Evolutionary conservation across 2,888 invertebrate species (phyloP), one percentile per base, ranked within the genome.

Genomic region (Aleiodes leptofemur): DNA sequence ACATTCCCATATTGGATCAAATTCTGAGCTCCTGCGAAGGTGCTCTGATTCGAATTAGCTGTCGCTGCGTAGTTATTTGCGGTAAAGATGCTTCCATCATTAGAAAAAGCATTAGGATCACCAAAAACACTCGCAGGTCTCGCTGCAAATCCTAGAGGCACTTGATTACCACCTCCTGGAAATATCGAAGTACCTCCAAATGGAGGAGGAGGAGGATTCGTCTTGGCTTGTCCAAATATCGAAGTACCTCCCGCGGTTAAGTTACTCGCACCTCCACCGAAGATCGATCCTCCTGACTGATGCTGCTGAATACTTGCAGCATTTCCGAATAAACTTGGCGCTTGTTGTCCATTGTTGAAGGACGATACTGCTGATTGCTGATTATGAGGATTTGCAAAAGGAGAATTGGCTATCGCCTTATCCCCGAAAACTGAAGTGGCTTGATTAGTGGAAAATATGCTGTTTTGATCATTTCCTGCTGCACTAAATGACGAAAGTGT

Each of bases 141-240:
- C 48, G 79, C 9, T 0, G 73, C 76, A 0, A 79, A 79, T 29
- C 87, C 87, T 23, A 23, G 23, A 23, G n/a, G 74, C 79, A 11
- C 82, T 66, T 23, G 23, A 23, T 23, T 23, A 23, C 23, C 23
- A 7, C 79, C 59, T 9, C 80, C 77, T 0, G 86, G 85, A 71
- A 90, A 90, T 13, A 84, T 83, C 9, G 84, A 84, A 13, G 82
- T 83, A 43, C 83, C 83, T 7, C 87, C 87, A 72, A 87, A 89
- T 4, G 83, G 81, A 4, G 84, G 70, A 72, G 87, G 89, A 3
- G 83, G 81, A 4, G 84, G 70, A 4, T 80, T 75, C 0, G 80
- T 80, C 53, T 83, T 84, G 2, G 81, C 69, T 14, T 84, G 83
- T 0, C 83, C 83, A 43, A 88, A 88, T 16, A 86, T 82, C 16